These are phyloP conservation scores for Diarsia brunnea DNA, from an alignment of 2,888 invertebrate genomes.

Conservation along the genomic window DNA sequence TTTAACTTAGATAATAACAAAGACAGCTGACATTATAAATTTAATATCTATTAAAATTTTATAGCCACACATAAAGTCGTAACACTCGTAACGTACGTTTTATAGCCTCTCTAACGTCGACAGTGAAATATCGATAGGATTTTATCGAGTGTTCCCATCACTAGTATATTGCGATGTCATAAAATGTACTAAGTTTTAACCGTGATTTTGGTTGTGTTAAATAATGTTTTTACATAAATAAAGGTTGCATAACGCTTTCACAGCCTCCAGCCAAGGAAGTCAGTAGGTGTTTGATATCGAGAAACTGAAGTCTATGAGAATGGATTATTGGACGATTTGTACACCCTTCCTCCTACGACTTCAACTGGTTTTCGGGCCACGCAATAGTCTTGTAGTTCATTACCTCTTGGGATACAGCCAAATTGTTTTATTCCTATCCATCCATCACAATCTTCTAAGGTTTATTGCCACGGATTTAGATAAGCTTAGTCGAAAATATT, in stretches of 20 bases:
- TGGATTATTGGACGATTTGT: background rate
- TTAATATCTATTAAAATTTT: slow-evolving; percentile 68
- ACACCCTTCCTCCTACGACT: background rate
- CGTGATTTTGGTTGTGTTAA: slow-evolving; percentile 50
- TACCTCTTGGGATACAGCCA: too few species aligned
- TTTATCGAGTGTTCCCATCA: slow-evolving; percentile 69
- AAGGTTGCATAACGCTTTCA: slow-evolving; percentile 3
- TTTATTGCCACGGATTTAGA: too few species aligned
- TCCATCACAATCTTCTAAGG: too few species aligned
- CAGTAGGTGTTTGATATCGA: background rate
- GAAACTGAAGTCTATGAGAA: background rate
- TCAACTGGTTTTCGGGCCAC: background rate
- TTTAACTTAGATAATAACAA: slow-evolving; percentile 62
- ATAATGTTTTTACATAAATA: slow-evolving; percentile 50
- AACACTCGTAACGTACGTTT: slow-evolving; percentile 65
- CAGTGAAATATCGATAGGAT: slow-evolving; percentile 70
- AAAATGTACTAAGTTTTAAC: slow-evolving; percentile 51
- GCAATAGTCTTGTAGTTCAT: too few species aligned
- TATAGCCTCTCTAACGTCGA: slow-evolving; percentile 64
- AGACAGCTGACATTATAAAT: slow-evolving; percentile 69
- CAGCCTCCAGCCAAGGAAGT: background rate
- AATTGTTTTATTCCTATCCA: too few species aligned
- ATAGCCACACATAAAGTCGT: slow-evolving; percentile 66
- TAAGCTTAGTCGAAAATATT: too few species aligned
- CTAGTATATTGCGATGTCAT: slow-evolving; percentile 59